Evolutionary conservation across 1,140 invertebrate genomes (phyloP).

Genomic region (Heliconius nattereri): DNA sequence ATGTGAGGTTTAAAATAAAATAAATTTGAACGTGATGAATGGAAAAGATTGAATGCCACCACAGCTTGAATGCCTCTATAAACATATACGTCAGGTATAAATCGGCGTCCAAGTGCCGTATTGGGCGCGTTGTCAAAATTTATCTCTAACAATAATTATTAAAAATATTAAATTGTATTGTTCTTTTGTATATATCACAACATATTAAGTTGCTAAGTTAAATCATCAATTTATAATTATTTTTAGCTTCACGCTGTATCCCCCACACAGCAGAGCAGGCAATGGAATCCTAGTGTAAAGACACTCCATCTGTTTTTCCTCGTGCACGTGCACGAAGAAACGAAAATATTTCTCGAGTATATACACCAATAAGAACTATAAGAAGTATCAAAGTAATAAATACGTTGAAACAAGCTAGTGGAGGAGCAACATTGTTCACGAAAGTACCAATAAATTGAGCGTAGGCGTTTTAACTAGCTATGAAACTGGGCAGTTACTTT

Average conservation of each 20-base stretch:
- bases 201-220: too few relatives aligned
- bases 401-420: background rate
- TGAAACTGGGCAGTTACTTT: slow-evolving; percentile 14
- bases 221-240: background rate
- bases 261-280: background rate
- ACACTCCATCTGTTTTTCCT: too few relatives aligned
- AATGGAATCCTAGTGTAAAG: background rate
- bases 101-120: background rate
- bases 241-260: background rate
- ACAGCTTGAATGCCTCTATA: slow-evolving; percentile 8
- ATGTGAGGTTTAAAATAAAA: background rate
- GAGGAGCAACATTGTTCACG: background rate
- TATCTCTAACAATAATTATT: too few relatives aligned
- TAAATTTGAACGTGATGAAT: slow-evolving; percentile 11
- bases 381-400: slow-evolving; percentile 5
- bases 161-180: too few relatives aligned
- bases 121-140: background rate
- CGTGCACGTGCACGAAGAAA: too few relatives aligned
- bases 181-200: too few relatives aligned
- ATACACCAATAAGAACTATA: background rate
- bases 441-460: slow-evolving; percentile 12
- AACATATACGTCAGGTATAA: slow-evolving; percentile 11
- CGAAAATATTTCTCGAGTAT: too few relatives aligned
- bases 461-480: slow-evolving; percentile 14
- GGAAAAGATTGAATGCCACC: background rate